phyloP scores from a whole-genome alignment of 2,113 vertebrate genomes.

The Mastomys natalensis region DNA sequence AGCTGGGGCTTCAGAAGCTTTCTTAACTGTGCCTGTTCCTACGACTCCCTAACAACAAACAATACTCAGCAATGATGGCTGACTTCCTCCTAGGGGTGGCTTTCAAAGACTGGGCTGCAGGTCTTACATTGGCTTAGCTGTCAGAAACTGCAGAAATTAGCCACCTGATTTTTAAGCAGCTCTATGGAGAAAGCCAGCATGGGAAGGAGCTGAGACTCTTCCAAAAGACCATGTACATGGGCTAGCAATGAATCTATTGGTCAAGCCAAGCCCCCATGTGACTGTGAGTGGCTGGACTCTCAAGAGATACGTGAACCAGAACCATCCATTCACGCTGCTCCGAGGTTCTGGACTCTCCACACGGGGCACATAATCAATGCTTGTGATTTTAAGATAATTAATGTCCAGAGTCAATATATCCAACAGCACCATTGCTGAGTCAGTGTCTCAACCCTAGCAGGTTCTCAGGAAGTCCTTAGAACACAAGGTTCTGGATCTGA shows the following conservation, averaged over 20 bases:
- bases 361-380: background rate
- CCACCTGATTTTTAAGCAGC: background rate
- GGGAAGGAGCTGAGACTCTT: background rate
- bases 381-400: background rate
- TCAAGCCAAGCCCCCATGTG: background rate
- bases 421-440: background rate
- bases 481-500: background rate
- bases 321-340: background rate
- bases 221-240: background rate
- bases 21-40: background rate
- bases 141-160: background rate
- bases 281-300: background rate
- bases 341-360: background rate
- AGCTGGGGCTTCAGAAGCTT: background rate
- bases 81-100: background rate
- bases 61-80: background rate
- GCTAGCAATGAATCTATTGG: background rate
- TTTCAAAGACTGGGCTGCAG: background rate
- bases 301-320: background rate
- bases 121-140: background rate
- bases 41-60: background rate
- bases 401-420: background rate
- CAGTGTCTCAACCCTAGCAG: background rate
- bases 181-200: fast-evolving
- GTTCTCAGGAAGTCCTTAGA: background rate